phyloP scores from a whole-genome alignment of 2,113 vertebrate genomes.

The Tetrax tetrax region DNA sequence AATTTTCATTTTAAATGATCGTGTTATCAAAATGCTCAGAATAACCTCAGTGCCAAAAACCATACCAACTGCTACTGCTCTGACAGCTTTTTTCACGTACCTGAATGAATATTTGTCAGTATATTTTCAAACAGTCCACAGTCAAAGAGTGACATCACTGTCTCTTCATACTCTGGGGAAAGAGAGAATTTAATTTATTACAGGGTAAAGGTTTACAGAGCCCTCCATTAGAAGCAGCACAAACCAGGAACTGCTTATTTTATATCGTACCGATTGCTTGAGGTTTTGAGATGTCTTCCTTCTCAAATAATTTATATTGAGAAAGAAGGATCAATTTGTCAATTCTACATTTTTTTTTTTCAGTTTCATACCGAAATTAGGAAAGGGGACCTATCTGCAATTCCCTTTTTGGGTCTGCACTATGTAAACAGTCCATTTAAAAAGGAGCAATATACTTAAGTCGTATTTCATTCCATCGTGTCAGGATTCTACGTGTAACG shows the following conservation, averaged over 20 bases:
- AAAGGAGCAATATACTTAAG: background rate
- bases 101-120: conserved; percentile 64
- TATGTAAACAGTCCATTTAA: background rate
- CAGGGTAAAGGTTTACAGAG: background rate
- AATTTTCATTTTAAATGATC: background rate
- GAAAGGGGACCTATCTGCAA: background rate
- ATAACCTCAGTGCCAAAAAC: background rate
- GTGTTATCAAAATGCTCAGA: background rate
- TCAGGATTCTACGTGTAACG: background rate
- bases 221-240: background rate
- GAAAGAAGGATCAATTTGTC: background rate
- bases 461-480: background rate
- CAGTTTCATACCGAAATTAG: background rate
- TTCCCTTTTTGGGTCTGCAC: background rate
- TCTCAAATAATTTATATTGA: background rate
- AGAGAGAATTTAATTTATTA: background rate
- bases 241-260: background rate
- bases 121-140: conserved; percentile 74
- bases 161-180: conserved; percentile 76
- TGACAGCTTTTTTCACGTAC: conserved; percentile 41
- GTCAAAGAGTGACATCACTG: conserved; percentile 72
- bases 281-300: background rate
- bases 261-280: background rate
- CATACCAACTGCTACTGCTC: background rate
- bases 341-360: background rate